Base-by-base conservation (phyloP, 2,113 vertebrate genomes). In the Anolis carolinensis region DNA sequence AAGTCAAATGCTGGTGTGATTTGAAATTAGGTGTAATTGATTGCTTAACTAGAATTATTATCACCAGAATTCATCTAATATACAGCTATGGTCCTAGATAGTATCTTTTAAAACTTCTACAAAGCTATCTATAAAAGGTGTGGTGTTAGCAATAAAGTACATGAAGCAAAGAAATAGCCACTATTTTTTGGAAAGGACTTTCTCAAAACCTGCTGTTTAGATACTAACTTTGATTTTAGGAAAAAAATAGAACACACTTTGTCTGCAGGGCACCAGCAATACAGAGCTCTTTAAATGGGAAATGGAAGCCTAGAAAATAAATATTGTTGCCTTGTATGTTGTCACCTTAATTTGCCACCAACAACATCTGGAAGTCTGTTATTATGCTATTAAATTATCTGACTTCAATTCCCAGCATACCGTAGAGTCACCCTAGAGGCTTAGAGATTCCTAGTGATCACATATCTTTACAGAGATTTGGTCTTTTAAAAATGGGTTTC, bases 261-360 rank as follows among this genome's bases (percentile, higher is more conserved):
- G 44, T 11, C 11, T 78, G 5, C 48, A 85, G 93, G 94, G 30
- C 73, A 83, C 32, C 67, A 23, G 78, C 72, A 73, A 80, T 1
- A 48, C 50, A 27, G 20, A 1, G 8, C 4, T 27, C 9, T 21
- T 76, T 11, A 14, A 32, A 81, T 68, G 44, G 18, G 18, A 86
- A 88, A 68, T 20, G 30, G 10, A 77, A 79, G 55, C 70, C 68
- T 83, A 78, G 62, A 86, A 81, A 76, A 59, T 27, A 63, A 32
- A 62, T 39, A 86, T 73, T 13, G 71, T 81, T 92, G 86, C 23
- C 65, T 91, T 91, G 90, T 67, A 91, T 30, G 3, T 89, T 95
- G 91, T 94, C 94, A 93, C 88, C 87, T 94, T 94, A 75, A 87
- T 90, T 95, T 85, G 93, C 90, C 89, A 94, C 90, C 86, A 55